These are phyloP conservation scores for Colostygia pectinataria DNA, from an alignment of 2,888 invertebrate species.

Conservation along the genomic window DNA sequence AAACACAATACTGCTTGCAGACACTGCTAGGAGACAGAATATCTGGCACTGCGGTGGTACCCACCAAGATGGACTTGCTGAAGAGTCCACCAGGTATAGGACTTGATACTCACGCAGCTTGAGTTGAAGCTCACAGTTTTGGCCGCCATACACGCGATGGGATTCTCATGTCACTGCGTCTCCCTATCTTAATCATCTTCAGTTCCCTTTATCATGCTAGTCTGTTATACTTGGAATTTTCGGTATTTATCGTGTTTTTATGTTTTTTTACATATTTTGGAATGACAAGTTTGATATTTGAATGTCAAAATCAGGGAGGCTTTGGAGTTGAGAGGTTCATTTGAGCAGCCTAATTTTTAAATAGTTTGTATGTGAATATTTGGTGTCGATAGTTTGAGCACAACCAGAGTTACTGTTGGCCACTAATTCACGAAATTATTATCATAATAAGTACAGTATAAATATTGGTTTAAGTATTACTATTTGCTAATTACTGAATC, in stretches of 20 bases:
- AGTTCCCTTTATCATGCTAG: constrained; percentile 41
- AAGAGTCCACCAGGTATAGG: constrained; percentile 1
- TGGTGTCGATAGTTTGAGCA: not conserved
- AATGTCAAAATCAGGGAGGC: constrained; percentile 15
- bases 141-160: constrained; percentile 62
- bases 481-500: too few relatives aligned
- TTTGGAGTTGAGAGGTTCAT: too few relatives aligned
- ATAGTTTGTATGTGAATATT: not conserved
- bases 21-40: too few relatives aligned
- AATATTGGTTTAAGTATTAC: too few relatives aligned
- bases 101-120: constrained; percentile 54
- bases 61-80: too few relatives aligned
- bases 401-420: too few relatives aligned
- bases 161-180: constrained; percentile 33
- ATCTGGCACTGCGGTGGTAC: too few relatives aligned
- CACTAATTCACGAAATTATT: too few relatives aligned
- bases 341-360: too few relatives aligned
- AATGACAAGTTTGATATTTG: constrained; percentile 13
- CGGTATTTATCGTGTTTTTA: constrained; percentile 5
- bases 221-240: constrained; percentile 33
- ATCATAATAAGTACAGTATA: too few relatives aligned
- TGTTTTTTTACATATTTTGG: constrained; percentile 22
- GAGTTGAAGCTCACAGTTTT: constrained; percentile 65
- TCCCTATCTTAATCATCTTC: constrained; percentile 52
- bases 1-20: too few relatives aligned